Percentiles rank a stretch among this genome's conserved stretches.
These are phyloP conservation scores for Cebidichthys violaceus DNA, from an alignment of 2,113 vertebrate species.

Conservation along the genomic window DNA sequence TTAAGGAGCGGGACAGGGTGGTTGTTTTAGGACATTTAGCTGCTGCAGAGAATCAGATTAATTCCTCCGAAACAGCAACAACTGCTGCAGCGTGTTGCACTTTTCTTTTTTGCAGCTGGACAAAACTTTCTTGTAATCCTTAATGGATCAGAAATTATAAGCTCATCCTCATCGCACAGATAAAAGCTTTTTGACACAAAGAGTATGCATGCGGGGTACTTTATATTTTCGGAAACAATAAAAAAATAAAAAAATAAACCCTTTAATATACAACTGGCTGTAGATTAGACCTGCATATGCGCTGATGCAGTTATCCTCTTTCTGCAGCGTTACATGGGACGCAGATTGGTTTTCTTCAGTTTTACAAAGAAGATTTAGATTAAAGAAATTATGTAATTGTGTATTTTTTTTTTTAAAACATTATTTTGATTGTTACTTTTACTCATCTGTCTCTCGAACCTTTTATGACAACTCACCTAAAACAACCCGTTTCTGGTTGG, in stretches of 20 bases:
- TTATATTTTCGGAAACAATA: constrained; percentile 49
- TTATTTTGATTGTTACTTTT: constrained; percentile 46
- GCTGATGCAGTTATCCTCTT: constrained; percentile 63
- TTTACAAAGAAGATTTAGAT: constrained; percentile 70
- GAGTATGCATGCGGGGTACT: constrained; percentile 29
- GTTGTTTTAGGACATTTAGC: constrained; percentile 68
- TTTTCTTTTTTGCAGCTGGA: constrained; percentile 67
- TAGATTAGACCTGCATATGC: constrained; percentile 63
- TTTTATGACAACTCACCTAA: constrained; percentile 1
- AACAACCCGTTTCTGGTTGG: not conserved
- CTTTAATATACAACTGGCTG: constrained; percentile 62
- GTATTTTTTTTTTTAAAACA: constrained; percentile 13
- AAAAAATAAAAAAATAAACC: constrained; percentile 56
- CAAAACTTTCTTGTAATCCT: constrained; percentile 72
- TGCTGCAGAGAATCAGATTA: constrained; percentile 73
- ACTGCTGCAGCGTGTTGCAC: constrained; percentile 64
- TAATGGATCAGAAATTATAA: constrained; percentile 64
- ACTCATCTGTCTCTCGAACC: not conserved
- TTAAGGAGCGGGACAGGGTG: constrained; percentile 55
- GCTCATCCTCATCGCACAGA: constrained; percentile 52
- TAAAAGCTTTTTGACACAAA: constrained; percentile 61
- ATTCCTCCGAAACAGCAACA: constrained; percentile 48
- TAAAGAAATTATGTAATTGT: constrained; percentile 51
- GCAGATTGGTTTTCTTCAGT: constrained; percentile 64
- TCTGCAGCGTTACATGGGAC: constrained; percentile 38